These are phyloP conservation scores for Gopherus flavomarginatus DNA, from an alignment of 2,113 vertebrate species.

Conservation along the genomic window DNA sequence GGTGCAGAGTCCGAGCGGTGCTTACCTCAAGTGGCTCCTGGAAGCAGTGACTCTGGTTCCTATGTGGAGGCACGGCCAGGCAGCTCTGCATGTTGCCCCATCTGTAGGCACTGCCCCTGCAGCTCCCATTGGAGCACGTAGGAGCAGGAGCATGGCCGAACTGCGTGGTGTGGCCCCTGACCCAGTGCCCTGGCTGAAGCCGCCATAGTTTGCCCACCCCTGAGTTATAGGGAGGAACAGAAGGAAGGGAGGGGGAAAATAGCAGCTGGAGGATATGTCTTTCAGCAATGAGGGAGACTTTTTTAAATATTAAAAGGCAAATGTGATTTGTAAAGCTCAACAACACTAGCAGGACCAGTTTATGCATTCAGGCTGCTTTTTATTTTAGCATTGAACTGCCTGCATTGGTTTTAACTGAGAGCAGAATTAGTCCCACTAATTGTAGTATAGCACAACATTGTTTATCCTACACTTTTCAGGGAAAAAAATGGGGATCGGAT, in stretches of 20 bases:
- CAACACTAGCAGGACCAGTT: constrained; percentile 1
- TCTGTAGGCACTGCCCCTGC: too few species aligned
- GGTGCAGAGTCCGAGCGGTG: too few species aligned
- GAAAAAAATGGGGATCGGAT: not conserved
- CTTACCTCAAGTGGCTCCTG: too few species aligned
- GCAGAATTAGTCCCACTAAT: not conserved
- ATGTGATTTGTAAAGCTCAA: constrained; percentile 10
- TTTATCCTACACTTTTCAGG: not conserved
- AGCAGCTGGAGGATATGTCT: not conserved
- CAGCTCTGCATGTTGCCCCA: too few species aligned
- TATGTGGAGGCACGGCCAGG: too few species aligned
- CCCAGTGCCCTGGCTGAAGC: too few species aligned
- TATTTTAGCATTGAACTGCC: not conserved
- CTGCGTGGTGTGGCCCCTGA: too few species aligned
- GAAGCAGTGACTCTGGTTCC: too few species aligned
- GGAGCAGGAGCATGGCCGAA: too few species aligned
- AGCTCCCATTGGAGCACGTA: too few species aligned
- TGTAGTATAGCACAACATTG: not conserved
- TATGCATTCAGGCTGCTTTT: not conserved
- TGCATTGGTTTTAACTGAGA: constrained; percentile 5
- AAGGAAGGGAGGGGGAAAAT: not conserved
- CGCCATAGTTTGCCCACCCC: too few species aligned
- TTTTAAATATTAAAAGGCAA: constrained; percentile 40
- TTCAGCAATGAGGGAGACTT: constrained; percentile 1
- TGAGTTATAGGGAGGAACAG: not conserved